Evolutionary conservation across 2,888 invertebrate genomes (phyloP), one percentile per base, ranked within the genome.

Genomic region (Diplazon laetatorius): DNA sequence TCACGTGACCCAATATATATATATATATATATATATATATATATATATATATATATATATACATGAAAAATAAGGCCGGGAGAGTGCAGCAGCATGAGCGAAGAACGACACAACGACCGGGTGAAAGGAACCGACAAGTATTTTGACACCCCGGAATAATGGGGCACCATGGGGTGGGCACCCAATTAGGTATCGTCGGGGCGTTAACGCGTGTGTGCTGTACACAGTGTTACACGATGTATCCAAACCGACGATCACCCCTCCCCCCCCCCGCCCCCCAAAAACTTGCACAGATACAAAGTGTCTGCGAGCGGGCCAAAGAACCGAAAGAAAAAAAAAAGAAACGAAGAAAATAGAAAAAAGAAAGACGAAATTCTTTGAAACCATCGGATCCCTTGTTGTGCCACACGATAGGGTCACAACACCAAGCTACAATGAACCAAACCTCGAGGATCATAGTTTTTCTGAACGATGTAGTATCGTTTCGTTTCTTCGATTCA

Each of bases 121-220:
- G 68, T 75, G 78, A 79, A 48, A 71, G 74, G 66, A 62, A 80
- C 46, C 73, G 70, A 81, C 85, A 86, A 87, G 90, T 90, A 91
- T 90, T 91, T 91, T 91, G 90, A 91, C 90, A 90, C 90, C 90
- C 87, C 60, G 86, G n/a, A 83, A 89, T 89, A 90, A 90, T 88
- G 83, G 88, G 85, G 85, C 90, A 88, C 84, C 89, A 87, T 87
- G 90, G 88, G 90, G 90, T 85, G 87, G 80, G 81, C 84, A 87
- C 88, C 90, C 90, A 90, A 90, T 90, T 90, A 90, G 89, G 88
- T 85, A 85, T 87, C 87, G 85, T 82, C 80, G 80, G 85, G 85
- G 85, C 86, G 86, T 87, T 83, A 87, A 86, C 84, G 82, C 74
- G 82, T 79, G 80, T 75, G 72, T 72, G 35, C 80, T 66, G 52